Conservation (phyloP, 2,113 vertebrate genomes). For the Trichomycterus rosablanca region DNA sequence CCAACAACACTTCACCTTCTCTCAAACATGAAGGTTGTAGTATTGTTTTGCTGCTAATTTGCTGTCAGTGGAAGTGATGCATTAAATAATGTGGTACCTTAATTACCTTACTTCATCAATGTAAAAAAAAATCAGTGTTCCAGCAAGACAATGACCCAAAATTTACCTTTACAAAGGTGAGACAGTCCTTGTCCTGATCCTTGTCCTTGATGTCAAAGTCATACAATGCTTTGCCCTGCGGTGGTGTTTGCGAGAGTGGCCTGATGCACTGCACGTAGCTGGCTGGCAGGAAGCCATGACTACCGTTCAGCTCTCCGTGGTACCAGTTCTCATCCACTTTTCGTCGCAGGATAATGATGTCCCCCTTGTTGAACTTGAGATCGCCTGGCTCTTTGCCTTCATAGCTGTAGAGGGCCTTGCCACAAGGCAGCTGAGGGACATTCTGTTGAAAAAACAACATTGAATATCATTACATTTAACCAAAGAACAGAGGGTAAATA, state of each 20-base stretch:
- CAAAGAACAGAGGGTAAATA: no score
- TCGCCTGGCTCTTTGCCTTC: slow-evolving; percentile 94
- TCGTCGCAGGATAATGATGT: slow-evolving; percentile 88
- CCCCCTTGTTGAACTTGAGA: slow-evolving; percentile 91
- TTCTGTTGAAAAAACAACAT: slow-evolving; percentile 61
- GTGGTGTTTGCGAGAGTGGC: slow-evolving; percentile 84
- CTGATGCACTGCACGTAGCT: slow-evolving; percentile 90
- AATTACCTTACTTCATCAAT: no score
- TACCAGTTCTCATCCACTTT: slow-evolving; percentile 97
- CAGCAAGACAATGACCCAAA: no score
- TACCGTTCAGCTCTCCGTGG: slow-evolving; percentile 89
- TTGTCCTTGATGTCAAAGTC: slow-evolving; percentile 98
- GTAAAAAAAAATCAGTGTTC: no score
- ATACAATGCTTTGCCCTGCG: slow-evolving; percentile 95
- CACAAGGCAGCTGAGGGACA: slow-evolving; percentile 83
- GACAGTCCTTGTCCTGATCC: slow-evolving; percentile 96
- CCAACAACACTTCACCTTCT: no score
- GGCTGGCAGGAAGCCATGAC: slow-evolving; percentile 90
- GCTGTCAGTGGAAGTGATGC: no score
- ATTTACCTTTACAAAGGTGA: slow-evolving; percentile 95
- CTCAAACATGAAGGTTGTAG: no score
- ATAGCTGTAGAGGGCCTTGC: slow-evolving; percentile 90
- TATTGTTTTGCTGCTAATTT: no score
- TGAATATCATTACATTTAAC: no score
- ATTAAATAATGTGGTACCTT: no score